Percentiles rank a stretch among this genome's conserved stretches.
These are phyloP conservation scores for Oithona nana DNA, from an alignment of 2,888 invertebrate species.

Conservation along the genomic window DNA sequence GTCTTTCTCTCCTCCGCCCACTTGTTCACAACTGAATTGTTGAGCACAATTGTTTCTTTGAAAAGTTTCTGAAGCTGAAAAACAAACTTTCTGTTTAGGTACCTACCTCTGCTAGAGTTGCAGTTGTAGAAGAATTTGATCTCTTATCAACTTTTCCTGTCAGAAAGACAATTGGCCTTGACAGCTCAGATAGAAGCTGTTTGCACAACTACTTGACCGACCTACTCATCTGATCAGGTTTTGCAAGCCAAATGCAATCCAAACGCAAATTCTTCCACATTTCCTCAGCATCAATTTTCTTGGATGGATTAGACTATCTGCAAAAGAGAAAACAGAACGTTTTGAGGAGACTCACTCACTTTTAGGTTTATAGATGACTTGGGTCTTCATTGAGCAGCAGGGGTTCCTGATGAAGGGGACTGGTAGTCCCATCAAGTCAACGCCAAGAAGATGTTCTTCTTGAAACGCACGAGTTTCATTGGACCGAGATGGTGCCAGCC, in stretches of 20 bases:
- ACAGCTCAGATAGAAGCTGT: not conserved
- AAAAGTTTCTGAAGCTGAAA: no score
- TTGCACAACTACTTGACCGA: not conserved
- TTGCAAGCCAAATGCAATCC: no score
- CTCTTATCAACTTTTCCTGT: not conserved
- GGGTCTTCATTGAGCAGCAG: not conserved
- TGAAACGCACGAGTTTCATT: not conserved
- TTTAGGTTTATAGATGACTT: not conserved
- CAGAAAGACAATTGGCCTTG: not conserved
- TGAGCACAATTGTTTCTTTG: not conserved
- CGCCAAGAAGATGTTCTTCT: not conserved
- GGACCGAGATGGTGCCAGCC: not conserved
- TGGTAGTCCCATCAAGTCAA: not conserved
- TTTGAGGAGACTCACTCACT: no score
- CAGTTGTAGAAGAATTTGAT: not conserved
- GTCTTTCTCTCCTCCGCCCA: no score
- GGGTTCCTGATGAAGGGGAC: not conserved
- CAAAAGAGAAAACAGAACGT: no score
- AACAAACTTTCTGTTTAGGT: not conserved
- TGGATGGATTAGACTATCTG: no score
- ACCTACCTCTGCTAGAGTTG: no score
- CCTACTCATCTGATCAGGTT: not conserved
- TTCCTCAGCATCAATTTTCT: no score
- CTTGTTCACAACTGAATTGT: not conserved
- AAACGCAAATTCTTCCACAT: no score